A percentile compares a stretch with the other conserved stretches of the same genome.
phyloP scores from a whole-genome alignment of 2,113 vertebrate genomes.

The Aspiorhynchus laticeps region DNA sequence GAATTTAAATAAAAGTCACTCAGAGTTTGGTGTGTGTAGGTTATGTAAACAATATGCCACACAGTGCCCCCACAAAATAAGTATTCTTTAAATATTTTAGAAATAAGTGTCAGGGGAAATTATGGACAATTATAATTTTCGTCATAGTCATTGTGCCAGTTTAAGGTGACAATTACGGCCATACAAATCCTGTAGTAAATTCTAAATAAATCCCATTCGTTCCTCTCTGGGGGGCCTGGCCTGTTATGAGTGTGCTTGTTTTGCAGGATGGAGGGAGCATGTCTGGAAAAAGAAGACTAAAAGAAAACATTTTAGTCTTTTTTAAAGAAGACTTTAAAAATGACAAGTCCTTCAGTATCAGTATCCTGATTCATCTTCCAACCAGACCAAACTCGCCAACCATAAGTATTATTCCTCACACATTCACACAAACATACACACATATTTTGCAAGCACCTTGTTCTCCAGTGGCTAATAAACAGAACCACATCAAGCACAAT shows the following conservation, averaged over 20 bases:
- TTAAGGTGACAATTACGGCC: neutral
- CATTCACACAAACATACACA: slow-evolving; percentile 20
- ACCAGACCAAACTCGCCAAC: neutral
- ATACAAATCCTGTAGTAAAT: neutral
- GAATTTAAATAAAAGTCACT: neutral
- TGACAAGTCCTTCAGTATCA: neutral
- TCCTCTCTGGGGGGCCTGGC: neutral
- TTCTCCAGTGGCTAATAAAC: slow-evolving; percentile 50
- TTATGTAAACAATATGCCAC: neutral
- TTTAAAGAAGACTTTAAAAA: neutral
- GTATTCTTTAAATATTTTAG: neutral
- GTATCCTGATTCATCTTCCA: neutral
- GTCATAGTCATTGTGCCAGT: neutral
- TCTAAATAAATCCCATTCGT: neutral
- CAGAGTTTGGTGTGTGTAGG: neutral
- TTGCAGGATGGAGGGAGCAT: neutral
- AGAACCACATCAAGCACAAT: slow-evolving; percentile 45
- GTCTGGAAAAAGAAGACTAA: neutral
- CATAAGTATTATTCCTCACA: neutral
- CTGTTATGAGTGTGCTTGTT: neutral
- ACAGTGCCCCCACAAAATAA: neutral
- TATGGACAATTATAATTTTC: neutral
- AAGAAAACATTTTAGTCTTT: neutral
- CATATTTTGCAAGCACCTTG: slow-evolving; percentile 10
- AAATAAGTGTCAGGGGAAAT: neutral